These are phyloP conservation scores for Heliocidaris tuberculata DNA, from an alignment of 35 echinoderm and acorn worm genomes.

Conservation along the genomic window DNA sequence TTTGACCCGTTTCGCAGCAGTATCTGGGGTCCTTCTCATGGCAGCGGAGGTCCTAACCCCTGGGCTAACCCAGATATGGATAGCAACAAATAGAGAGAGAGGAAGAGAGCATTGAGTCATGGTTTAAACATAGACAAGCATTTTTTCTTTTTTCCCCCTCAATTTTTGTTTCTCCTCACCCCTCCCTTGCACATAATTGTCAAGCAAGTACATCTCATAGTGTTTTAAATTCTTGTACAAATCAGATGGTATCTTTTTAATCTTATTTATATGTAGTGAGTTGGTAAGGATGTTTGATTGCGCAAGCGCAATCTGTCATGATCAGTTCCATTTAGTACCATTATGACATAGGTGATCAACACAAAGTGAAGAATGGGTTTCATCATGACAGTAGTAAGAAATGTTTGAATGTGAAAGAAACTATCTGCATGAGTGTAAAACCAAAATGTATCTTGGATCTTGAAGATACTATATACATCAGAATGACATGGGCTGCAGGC, in stretches of 20 bases:
- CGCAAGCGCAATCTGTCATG: background rate
- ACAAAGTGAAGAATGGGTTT: background rate
- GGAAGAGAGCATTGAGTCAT: background rate
- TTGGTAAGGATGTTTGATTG: background rate
- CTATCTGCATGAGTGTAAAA: background rate
- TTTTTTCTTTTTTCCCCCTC: background rate
- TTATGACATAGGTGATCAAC: background rate
- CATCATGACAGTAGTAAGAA: too few species aligned
- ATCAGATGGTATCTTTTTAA: background rate
- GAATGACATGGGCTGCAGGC: too few species aligned
- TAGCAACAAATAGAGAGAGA: slow-evolving; percentile 25
- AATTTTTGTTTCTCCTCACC: background rate
- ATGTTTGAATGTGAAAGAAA: background rate
- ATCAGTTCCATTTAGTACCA: background rate
- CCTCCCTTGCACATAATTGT: background rate
- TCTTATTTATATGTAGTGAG: slow-evolving; percentile 4
- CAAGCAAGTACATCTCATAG: slow-evolving; percentile 10
- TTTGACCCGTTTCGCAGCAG: slow-evolving; percentile 44
- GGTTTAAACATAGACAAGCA: background rate
- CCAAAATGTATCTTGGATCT: background rate
- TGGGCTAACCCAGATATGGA: background rate
- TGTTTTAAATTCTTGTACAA: slow-evolving; percentile 6
- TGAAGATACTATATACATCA: too few species aligned
- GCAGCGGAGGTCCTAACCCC: slow-evolving; percentile 12
- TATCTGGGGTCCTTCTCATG: slow-evolving; percentile 37